Evolutionary conservation across 2,888 invertebrate genomes (phyloP).

Genomic region (Apoda limacodes): DNA sequence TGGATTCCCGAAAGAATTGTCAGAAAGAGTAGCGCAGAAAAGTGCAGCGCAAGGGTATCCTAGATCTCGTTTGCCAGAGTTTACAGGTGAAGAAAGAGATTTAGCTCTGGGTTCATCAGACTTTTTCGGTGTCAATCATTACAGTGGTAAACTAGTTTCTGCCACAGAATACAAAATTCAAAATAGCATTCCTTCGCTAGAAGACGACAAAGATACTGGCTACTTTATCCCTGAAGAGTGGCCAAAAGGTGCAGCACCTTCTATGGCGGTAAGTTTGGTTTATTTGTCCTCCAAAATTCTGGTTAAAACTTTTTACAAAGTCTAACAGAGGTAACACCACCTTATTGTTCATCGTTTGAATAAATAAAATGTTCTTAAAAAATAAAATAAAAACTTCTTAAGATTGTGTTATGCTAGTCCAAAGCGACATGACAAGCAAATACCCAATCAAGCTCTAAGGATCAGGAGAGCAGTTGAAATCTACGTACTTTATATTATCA

Average conservation of each 20-base stretch:
- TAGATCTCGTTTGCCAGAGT: conserved; percentile 48
- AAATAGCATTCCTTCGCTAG: conserved; percentile 22
- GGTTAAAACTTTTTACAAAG: too few species aligned
- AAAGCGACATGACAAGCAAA: too few species aligned
- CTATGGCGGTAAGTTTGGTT: conserved; percentile 20
- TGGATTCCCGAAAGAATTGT: conserved; percentile 72
- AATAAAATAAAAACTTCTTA: too few species aligned
- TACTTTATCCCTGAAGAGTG: conserved; percentile 23
- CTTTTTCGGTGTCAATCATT: conserved; percentile 71
- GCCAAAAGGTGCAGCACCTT: conserved; percentile 19
- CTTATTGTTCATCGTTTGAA: conserved; percentile 1
- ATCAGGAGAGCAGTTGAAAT: too few species aligned
- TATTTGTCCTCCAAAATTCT: too few species aligned
- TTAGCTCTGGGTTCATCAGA: conserved; percentile 34
- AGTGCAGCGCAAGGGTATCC: conserved; percentile 55
- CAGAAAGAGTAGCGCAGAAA: conserved; percentile 57
- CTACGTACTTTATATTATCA: too few species aligned
- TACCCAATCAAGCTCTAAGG: too few species aligned
- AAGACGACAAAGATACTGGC: conserved; percentile 23
- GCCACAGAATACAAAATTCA: conserved; percentile 25
- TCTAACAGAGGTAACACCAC: too few species aligned
- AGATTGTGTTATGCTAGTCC: too few species aligned
- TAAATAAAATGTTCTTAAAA: too few species aligned
- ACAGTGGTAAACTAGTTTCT: conserved; percentile 47
- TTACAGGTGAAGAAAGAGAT: conserved; percentile 43